Conservation (phyloP, 2,113 vertebrate species). For the Amia ocellicauda region DNA sequence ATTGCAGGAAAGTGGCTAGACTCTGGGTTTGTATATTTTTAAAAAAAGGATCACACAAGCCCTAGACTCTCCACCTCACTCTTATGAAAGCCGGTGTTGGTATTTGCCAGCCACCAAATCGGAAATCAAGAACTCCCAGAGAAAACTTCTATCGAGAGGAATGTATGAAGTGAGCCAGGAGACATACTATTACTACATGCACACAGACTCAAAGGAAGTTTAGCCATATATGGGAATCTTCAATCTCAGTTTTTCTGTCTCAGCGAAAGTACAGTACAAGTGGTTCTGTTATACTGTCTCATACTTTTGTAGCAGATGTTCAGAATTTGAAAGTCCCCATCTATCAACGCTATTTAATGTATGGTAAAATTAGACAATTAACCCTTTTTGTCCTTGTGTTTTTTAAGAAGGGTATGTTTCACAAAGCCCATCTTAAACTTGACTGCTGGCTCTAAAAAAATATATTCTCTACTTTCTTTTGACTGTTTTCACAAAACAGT, state of each 20-base stretch:
- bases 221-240: slow-evolving; percentile 82
- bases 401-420: slow-evolving; percentile 8
- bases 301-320: slow-evolving; percentile 21
- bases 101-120: slow-evolving; percentile 81
- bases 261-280: slow-evolving; percentile 49
- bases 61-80: slow-evolving; percentile 76
- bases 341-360: slow-evolving; percentile 46
- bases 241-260: slow-evolving; percentile 55
- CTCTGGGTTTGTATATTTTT: slow-evolving; percentile 86
- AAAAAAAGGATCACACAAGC: slow-evolving; percentile 82
- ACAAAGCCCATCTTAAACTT: too few relatives aligned
- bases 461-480: too few relatives aligned
- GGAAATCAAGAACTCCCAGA: slow-evolving; percentile 94
- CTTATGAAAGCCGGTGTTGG: slow-evolving; percentile 76
- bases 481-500: too few relatives aligned
- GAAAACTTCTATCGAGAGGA: slow-evolving; percentile 77
- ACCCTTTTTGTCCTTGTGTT: slow-evolving; percentile 23
- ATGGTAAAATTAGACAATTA: slow-evolving; percentile 23
- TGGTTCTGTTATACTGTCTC: slow-evolving; percentile 30
- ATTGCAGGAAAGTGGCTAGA: slow-evolving; percentile 91
- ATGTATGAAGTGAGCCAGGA: slow-evolving; percentile 81
- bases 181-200: slow-evolving; percentile 74
- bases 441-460: too few relatives aligned
- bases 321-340: slow-evolving; percentile 36
- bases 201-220: slow-evolving; percentile 76